Conservation (phyloP, 2,888 invertebrate species). For the Stenurella melanura region DNA sequence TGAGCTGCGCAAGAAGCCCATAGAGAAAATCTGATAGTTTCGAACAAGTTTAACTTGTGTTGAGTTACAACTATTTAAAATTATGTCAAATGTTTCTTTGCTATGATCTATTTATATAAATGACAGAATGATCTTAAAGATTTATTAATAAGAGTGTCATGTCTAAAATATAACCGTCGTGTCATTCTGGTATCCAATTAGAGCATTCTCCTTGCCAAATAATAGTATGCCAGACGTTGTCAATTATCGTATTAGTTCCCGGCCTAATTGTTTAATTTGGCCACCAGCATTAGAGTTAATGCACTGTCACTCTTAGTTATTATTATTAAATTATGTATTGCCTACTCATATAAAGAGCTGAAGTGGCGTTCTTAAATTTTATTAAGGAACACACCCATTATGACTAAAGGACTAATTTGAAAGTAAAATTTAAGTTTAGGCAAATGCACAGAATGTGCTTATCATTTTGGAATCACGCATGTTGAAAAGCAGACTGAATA, state of each 20-base stretch:
- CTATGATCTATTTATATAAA: neutral
- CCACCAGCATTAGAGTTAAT: constrained; percentile 32
- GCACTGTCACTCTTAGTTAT: constrained; percentile 39
- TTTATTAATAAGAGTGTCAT: neutral
- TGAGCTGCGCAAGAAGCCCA: too few relatives aligned
- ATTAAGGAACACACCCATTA: constrained; percentile 14
- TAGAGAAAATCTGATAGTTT: too few relatives aligned
- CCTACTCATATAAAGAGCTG: constrained; percentile 21
- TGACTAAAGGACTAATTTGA: constrained; percentile 16
- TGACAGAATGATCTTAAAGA: neutral
- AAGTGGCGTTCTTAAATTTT: constrained; percentile 16
- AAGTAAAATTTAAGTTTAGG: constrained; percentile 14
- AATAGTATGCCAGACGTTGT: constrained; percentile 11
- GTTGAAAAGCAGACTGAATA: neutral
- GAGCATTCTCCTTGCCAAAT: constrained; percentile 29
- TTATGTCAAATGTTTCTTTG: too few relatives aligned
- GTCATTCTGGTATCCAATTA: constrained; percentile 21
- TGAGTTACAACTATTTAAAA: too few relatives aligned
- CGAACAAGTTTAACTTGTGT: too few relatives aligned
- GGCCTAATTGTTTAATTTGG: constrained; percentile 37
- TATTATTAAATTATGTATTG: constrained; percentile 35
- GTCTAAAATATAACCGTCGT: neutral
- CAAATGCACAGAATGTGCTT: neutral
- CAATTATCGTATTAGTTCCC: constrained; percentile 36
- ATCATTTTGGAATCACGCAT: neutral